These are phyloP conservation scores for Strigamia transsilvanica DNA, from an alignment of 2,888 invertebrate species.

Conservation along the genomic window DNA sequence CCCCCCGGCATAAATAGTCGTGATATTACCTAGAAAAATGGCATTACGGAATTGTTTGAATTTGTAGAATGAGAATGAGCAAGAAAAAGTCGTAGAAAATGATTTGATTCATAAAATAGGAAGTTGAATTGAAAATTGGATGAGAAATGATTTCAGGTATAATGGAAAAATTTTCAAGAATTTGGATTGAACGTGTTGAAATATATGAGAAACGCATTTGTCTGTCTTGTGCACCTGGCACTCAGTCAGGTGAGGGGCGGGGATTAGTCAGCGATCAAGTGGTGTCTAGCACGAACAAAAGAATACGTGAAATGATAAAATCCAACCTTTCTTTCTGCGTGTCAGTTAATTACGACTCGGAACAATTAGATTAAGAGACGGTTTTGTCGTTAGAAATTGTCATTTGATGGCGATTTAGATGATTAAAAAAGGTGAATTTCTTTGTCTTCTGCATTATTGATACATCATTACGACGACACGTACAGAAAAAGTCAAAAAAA, in stretches of 20 bases:
- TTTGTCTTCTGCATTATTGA: neutral
- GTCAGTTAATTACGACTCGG: conserved; percentile 19
- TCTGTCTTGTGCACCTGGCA: conserved; percentile 20
- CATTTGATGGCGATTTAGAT: conserved; percentile 1
- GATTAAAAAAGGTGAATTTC: neutral
- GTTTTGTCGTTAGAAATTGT: neutral
- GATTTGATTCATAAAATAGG: neutral
- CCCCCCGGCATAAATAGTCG: too few species aligned
- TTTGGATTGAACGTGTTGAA: neutral
- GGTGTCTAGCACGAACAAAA: conserved; percentile 20
- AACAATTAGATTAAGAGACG: conserved; percentile 9
- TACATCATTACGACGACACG: neutral
- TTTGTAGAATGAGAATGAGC: too few species aligned
- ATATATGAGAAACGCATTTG: neutral
- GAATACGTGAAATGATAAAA: conserved; percentile 20
- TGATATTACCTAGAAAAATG: too few species aligned
- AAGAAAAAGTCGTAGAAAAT: too few species aligned
- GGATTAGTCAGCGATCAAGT: conserved; percentile 15
- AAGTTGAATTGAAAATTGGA: neutral
- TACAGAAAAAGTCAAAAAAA: neutral
- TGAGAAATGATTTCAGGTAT: neutral
- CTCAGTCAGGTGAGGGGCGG: neutral
- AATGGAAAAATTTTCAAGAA: conserved; percentile 7
- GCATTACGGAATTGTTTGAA: too few species aligned
- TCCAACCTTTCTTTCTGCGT: neutral